These are phyloP conservation scores for Mellilla xanthometata DNA, from an alignment of 2,888 invertebrate species.

Conservation along the genomic window DNA sequence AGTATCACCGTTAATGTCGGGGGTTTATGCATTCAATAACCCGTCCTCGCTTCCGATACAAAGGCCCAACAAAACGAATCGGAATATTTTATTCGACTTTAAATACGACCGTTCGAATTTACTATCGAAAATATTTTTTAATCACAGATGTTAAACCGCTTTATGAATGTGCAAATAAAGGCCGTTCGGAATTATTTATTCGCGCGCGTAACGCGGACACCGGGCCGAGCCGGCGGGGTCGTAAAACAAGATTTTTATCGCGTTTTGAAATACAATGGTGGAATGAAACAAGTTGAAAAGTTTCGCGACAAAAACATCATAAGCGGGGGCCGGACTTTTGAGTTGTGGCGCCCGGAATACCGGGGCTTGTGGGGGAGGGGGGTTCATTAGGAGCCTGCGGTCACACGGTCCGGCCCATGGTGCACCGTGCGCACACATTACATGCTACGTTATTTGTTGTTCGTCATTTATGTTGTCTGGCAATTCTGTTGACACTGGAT, in stretches of 20 bases:
- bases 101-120: conserved; percentile 12
- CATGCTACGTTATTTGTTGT: no score
- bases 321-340: conserved; percentile 24
- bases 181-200: conserved; percentile 28
- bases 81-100: conserved; percentile 1
- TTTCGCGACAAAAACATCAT: conserved; percentile 30
- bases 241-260: conserved; percentile 34
- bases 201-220: conserved; percentile 25
- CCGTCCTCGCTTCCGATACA: not conserved
- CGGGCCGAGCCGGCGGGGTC: conserved; percentile 26
- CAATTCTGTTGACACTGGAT: no score
- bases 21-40: not conserved
- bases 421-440: not conserved
- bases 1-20: no score
- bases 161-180: conserved; percentile 28
- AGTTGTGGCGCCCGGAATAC: conserved; percentile 17
- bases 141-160: conserved; percentile 25
- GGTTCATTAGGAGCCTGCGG: conserved; percentile 7
- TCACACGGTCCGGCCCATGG: not conserved
- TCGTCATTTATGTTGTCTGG: no score
- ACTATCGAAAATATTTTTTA: conserved; percentile 22
- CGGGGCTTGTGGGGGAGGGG: conserved; percentile 16
- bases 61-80: not conserved
- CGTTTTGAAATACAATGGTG: conserved; percentile 31
- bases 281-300: conserved; percentile 31